Base-by-base conservation (phyloP, 2,113 vertebrate genomes). In the Callaeas wilsoni region DNA sequence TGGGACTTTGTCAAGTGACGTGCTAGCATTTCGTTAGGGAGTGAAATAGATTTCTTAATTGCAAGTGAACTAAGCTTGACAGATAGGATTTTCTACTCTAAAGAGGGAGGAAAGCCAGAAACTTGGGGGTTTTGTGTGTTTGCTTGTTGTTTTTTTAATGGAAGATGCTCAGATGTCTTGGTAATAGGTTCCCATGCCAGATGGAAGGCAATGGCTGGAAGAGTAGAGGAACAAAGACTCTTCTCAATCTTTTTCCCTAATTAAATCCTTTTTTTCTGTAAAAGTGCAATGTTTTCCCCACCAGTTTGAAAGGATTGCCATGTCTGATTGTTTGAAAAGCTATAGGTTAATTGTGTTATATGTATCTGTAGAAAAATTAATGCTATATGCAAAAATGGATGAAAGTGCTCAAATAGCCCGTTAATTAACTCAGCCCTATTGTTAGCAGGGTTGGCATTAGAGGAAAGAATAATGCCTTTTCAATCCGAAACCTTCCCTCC, bases 391-490 rank as follows among this genome's bases (percentile, higher is more conserved):
- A 97, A 94, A 97, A 97, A 94, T 76, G 91, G 96, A 90, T 87
- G 85, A 89, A 96, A 96, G 76, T 94, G 89, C 93, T 97, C 97
- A 96, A 98, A 97, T 96, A 97, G 89, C 87, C 81, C 25, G 1
- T 96, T 97, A 96, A 97, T 97, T 98, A 97, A 92, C 95, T 97
- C 81, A 79, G 96, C 89, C 85, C 75, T 95, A 92, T 97, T 97
- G 97, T 97, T 96, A 95, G 90, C 68, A 64, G 68, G 86, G 74
- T 86, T 96, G 95, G 96, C 95, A 96, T 97, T 96, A 96, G 92
- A 91, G 95, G 80, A 94, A 97, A 97, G 96, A 97, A 98, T 94
- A 97, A 95, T 96, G 97, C 95, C 94, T 92, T 93, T 96, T 95
- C 92, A 89, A 90, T 95, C 96, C 22, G 4, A 97, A 98, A 97